Evolutionary conservation across 2,888 invertebrate species (phyloP), one percentile per base, ranked within the genome.

Genomic region (Monoplex corrugatus): DNA sequence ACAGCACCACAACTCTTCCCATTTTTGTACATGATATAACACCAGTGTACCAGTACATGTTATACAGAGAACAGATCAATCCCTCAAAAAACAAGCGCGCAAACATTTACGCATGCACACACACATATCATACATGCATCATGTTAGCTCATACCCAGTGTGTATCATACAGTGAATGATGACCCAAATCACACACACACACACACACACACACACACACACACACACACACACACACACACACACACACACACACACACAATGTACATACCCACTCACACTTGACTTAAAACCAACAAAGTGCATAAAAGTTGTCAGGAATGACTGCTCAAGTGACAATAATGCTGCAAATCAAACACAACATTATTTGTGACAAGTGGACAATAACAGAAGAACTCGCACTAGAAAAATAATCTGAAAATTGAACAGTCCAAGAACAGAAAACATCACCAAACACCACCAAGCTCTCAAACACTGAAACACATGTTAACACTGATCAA

Each of bases 231-330:
- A 32, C 45, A 45, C n/a, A 38, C 35, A 19, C 38, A 35, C 75
- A 75, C 75, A 75, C 38, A 2, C 8, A 2, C 80, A 80, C 35
- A 35, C 32, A 83, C 10, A 16, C 82, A 83, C 32, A 45, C 82
- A 83, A 43, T 1, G 8, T 28, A 28, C 80, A 40, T 43, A 28
- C n/a, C n/a, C 43, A 72, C 6, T 23, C 72, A 72, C 72, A 82
- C 38, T 43, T 8, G 28, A 38, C 63, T 44, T 38, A 44, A 45
- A 35, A 35, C n/a, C 40, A 28, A n/a, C n/a, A n/a, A n/a, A n/a
- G n/a, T n/a, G n/a, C n/a, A n/a, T n/a, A n/a, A n/a, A n/a, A 23
- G 75, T 78, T n/a, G 85, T 83, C 80, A 50, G 72, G 87, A 87
- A 86, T 89, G 80, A 80, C 78, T 40, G 38, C 82, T 40, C 35